A percentile compares a stretch with the other conserved stretches of the same genome.
Conservation (phyloP, 92 coral and sea anemone genomes). For the Palythoa grandis region DNA sequence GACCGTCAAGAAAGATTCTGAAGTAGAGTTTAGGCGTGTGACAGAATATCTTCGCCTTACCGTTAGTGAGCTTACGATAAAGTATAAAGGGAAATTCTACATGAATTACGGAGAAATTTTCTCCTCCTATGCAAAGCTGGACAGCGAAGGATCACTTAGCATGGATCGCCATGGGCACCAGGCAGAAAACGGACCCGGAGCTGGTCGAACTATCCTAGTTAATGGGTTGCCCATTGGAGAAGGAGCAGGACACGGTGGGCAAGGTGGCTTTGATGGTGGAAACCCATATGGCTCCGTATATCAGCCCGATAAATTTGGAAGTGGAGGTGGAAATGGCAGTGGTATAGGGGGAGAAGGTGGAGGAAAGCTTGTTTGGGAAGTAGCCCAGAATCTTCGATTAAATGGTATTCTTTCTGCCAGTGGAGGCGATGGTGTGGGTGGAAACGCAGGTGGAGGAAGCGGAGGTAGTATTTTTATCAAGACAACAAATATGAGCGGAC, state of each 20-base stretch:
- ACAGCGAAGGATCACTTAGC: constrained; percentile 55
- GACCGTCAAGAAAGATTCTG: constrained; percentile 54
- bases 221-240: constrained; percentile 46
- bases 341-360: constrained; percentile 75
- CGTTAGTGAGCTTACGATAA: constrained; percentile 52
- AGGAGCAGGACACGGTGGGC: constrained; percentile 76
- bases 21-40: constrained; percentile 56
- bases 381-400: constrained; percentile 63
- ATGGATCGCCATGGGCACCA: constrained; percentile 55
- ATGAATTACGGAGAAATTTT: constrained; percentile 72
- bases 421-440: constrained; percentile 57
- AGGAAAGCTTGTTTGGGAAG: constrained; percentile 66
- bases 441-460: constrained; percentile 69
- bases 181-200: constrained; percentile 67
- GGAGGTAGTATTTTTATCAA: constrained; percentile 70
- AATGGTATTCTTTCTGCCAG: constrained; percentile 63
- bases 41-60: constrained; percentile 60
- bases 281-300: constrained; percentile 70
- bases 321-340: constrained; percentile 69
- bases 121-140: constrained; percentile 66
- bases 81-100: constrained; percentile 53
- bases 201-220: constrained; percentile 46
- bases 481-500: constrained; percentile 73
- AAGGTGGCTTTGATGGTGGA: constrained; percentile 67
- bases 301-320: constrained; percentile 56